These are phyloP conservation scores for Listronotus oregonensis DNA, from an alignment of 1,140 invertebrate genomes.

Conservation along the genomic window DNA sequence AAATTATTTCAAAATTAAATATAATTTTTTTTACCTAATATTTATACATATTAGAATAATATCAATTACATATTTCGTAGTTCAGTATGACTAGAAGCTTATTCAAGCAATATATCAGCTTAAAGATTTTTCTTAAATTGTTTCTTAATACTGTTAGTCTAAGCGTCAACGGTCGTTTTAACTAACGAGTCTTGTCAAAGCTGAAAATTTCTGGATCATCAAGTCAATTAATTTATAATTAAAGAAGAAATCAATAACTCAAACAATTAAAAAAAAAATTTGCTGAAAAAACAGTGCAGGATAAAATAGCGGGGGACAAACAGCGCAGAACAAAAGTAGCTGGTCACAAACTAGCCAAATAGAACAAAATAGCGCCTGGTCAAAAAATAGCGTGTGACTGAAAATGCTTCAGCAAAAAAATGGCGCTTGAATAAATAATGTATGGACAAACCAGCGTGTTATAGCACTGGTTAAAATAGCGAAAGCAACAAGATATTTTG, in stretches of 20 bases:
- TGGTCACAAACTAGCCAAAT: no score
- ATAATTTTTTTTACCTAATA: slow-evolving; percentile 12
- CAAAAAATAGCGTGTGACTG: no score
- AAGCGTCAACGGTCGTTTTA: neutral
- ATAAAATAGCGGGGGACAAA: no score
- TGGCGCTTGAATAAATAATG: no score
- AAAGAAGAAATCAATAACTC: neutral
- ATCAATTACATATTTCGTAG: slow-evolving; percentile 27
- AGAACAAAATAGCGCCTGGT: no score
- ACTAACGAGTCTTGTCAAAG: neutral
- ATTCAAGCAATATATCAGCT: slow-evolving; percentile 9
- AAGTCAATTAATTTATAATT: neutral
- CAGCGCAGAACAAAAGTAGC: no score
- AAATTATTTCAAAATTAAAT: slow-evolving; percentile 33
- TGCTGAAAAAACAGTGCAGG: no score
- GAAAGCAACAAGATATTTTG: no score
- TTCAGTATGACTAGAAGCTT: slow-evolving; percentile 23
- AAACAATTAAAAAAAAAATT: no score
- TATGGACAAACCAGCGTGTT: no score
- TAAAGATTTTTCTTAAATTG: slow-evolving; percentile 16
- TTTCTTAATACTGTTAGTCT: slow-evolving; percentile 12
- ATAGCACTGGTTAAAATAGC: no score
- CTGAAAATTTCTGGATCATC: neutral
- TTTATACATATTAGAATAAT: slow-evolving; percentile 23
- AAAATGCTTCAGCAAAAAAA: no score